These are phyloP conservation scores for Patella pellucida DNA, from an alignment of 2,888 invertebrate genomes.

Conservation along the genomic window DNA sequence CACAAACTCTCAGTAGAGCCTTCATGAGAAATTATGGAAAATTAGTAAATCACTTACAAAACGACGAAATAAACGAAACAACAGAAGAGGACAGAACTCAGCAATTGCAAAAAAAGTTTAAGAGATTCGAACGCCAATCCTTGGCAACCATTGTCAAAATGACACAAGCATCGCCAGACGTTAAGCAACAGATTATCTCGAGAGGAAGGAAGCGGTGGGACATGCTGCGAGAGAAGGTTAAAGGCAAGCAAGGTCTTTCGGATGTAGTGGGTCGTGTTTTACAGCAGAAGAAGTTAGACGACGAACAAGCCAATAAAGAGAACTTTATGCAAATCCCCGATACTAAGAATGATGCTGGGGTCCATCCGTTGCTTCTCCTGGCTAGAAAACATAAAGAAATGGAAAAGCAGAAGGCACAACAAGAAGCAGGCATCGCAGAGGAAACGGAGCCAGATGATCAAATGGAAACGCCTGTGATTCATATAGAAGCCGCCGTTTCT, in stretches of 20 bases:
- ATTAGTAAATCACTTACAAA: constrained; percentile 37
- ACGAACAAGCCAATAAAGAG: neutral
- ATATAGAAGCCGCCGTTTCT: too few species aligned
- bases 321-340: neutral
- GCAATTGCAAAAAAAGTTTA: constrained; percentile 23
- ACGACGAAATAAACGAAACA: constrained; percentile 31
- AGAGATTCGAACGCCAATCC: constrained; percentile 33
- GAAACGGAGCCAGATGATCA: too few species aligned
- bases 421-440: too few species aligned
- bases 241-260: neutral
- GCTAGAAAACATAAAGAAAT: constrained; percentile 4
- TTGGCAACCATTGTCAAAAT: constrained; percentile 39
- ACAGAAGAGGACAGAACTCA: constrained; percentile 14
- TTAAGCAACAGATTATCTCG: neutral
- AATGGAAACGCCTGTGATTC: too few species aligned
- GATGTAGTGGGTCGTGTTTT: neutral
- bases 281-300: neutral
- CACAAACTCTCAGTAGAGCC: constrained; percentile 44
- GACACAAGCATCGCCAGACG: constrained; percentile 19
- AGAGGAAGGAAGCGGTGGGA: neutral
- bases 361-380: neutral
- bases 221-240: neutral
- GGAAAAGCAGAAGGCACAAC: neutral
- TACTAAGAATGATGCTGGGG: neutral
- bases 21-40: constrained; percentile 47